Base-by-base conservation (phyloP, 2,113 vertebrate species). In the Sturnus vulgaris region DNA sequence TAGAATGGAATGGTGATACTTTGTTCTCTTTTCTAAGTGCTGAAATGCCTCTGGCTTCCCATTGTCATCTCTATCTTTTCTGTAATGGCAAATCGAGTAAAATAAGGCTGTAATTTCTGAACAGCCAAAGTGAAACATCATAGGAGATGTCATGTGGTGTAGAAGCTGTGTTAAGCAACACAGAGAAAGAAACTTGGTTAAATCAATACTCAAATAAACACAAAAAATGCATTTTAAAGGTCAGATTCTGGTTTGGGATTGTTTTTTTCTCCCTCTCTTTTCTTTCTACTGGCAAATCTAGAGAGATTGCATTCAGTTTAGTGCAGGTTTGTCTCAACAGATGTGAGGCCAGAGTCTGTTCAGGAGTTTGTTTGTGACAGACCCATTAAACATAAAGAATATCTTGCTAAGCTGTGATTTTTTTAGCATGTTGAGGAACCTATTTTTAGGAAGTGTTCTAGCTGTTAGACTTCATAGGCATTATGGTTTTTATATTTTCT, bases 391-490 rank as follows among this genome's bases (percentile, higher is more conserved):
- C 65, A 60, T 66, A 59, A 89, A 78, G 57, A 91, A 22, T 91
- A 37, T 82, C 53, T 93, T 72, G 37, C 53, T 91, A 94, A 91
- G 44, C 75, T 31, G 15, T 82, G 47, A 64, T 47, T 94, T 96
- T 91, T 91, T 90, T 83, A 72, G 55, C 31, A 28, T 64, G 40
- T 61, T 89, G 76, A 79, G 31, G 30, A 84, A 33, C n/a, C 60
- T 88, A 87, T 89, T 92, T 94, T 95, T 95, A 61, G 73, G 65
- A 68, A 35, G 15, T 37, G 37, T 76, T 65, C 77, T 95, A 40
- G 37, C 70, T 92, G 89, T 85, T 93, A 81, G 72, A 88, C 72
- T 93, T 93, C 23, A 72, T 60, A 81, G 50, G 55, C 85, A 65
- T 91, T 69, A 60, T 61, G 40, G 59, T 89, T 59, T n/a, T 75